A percentile compares a stretch with the other conserved stretches of the same genome.
Conservation (phyloP, 37 sponge, comb jelly and placozoan genomes). For the Aplysina aerophoba region DNA sequence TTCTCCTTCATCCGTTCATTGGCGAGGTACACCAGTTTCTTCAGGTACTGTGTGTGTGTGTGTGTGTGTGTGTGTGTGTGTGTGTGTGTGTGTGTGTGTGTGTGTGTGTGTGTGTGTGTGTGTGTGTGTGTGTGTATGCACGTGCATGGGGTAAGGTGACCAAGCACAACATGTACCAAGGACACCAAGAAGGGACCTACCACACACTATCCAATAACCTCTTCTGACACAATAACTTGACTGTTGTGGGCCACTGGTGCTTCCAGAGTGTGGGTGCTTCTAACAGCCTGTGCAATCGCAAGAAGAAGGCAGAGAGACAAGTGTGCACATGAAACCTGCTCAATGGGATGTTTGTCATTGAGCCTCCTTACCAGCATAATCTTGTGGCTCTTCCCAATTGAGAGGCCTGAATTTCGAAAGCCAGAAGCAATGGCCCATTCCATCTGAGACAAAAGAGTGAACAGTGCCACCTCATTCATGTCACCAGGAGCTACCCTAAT, state of each 20-base stretch:
- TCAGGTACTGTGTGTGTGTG: constrained; percentile 68
- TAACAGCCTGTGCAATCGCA: constrained; percentile 78
- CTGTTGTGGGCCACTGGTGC: constrained; percentile 68
- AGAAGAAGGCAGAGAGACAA: neutral
- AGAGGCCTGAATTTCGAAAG: constrained; percentile 89
- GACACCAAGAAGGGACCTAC: neutral
- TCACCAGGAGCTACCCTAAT: neutral
- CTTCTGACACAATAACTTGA: constrained; percentile 50
- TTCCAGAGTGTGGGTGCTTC: constrained; percentile 78
- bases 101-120: neutral
- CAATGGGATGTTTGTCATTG: no score
- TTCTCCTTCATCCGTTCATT: constrained; percentile 77
- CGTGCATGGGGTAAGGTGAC: neutral
- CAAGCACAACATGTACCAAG: neutral
- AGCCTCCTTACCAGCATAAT: constrained; percentile 75
- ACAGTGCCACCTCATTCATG: neutral
- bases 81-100: no score
- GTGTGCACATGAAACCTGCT: no score
- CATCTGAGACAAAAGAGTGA: constrained; percentile 42
- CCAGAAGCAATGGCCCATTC: constrained; percentile 70
- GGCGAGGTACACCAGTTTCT: constrained; percentile 62
- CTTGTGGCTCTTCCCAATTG: constrained; percentile 67
- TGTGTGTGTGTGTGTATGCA: neutral
- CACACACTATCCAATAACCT: constrained; percentile 39
- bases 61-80: no score